Evolutionary conservation across 2,888 invertebrate species (phyloP), one percentile per base, ranked within the genome.

Genomic region (Lasioglossum oenotherae): DNA sequence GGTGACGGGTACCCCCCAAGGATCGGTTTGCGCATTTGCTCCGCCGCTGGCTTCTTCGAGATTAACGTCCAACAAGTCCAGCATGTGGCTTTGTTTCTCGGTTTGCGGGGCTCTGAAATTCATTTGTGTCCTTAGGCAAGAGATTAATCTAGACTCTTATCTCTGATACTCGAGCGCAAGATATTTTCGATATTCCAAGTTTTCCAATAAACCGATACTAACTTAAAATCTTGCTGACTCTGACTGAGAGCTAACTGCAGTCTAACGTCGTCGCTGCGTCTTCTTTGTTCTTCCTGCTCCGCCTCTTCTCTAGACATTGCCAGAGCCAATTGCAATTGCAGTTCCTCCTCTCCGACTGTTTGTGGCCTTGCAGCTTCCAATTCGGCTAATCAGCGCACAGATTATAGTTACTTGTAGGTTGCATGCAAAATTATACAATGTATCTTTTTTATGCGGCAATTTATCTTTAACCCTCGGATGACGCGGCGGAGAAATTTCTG

Each of bases 241-340:
- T 99, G 99, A 94, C 98, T 98, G 91, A 99, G 96, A 64, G 99
- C 99, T 95, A 99, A 96, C 96, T 99, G 99, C 91, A 99, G 96
- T 89, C 99, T 97, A 88, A 99, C 98, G 95, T 99, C 99, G 95
- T 99, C 99, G 91, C 98, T 98, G 89, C 99, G 97, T 84, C 98
- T 96, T 94, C 98, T 97, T 91, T 98, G 97, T 95, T 99, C 99
- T 95, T 99, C 99, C 92, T 99, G 98, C 94, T 99, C 99, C 49
- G 99, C 99, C 96, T 99, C 99, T 95, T 99, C 99, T 87, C 99
- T 97, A 75, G 99, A 99, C 98, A 99, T 99, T 80, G 99, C 99
- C 94, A 99, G 96, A 74, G 99, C 99, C 93, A 99, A 96, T 96
- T 99, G 99, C 90, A 99, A 96, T 95, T 99, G 99, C 89, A 99